phyloP scores from a whole-genome alignment of 2,113 vertebrate genomes.

The Smithornis capensis region DNA sequence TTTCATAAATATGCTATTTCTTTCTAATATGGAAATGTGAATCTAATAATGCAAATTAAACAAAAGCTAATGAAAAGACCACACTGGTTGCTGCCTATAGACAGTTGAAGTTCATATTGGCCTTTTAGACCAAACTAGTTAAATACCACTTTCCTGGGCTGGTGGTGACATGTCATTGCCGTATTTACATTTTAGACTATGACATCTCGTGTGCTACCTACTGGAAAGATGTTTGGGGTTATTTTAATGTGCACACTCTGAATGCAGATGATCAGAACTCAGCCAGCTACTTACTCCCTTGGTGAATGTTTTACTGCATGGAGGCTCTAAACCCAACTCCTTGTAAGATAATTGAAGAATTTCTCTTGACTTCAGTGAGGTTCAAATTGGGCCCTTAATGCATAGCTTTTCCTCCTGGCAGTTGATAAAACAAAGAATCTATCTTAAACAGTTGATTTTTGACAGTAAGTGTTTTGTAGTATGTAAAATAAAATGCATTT shows the following conservation, averaged over 20 bases:
- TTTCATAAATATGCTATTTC: background rate
- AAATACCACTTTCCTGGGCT: background rate
- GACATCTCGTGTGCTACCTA: conserved; percentile 17
- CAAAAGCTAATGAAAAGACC: conserved; percentile 9
- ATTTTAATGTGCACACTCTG: background rate
- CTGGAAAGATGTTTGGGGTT: conserved; percentile 6
- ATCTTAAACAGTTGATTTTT: background rate
- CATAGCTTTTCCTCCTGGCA: background rate
- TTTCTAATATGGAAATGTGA: background rate
- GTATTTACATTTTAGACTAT: background rate
- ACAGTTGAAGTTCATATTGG: background rate
- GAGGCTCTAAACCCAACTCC: background rate
- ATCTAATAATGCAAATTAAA: background rate
- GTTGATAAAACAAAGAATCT: background rate
- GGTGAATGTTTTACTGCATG: background rate
- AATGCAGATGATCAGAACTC: background rate
- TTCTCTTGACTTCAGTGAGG: background rate
- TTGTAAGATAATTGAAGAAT: background rate
- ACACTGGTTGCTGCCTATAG: background rate
- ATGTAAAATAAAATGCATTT: background rate
- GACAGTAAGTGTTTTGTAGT: background rate
- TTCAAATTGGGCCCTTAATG: background rate
- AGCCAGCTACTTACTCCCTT: background rate
- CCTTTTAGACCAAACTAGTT: background rate
- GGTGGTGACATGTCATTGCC: background rate